A percentile compares a stretch with the other conserved stretches of the same genome.
Conservation (phyloP, 2,888 invertebrate genomes). For the Dioctria linearis region DNA sequence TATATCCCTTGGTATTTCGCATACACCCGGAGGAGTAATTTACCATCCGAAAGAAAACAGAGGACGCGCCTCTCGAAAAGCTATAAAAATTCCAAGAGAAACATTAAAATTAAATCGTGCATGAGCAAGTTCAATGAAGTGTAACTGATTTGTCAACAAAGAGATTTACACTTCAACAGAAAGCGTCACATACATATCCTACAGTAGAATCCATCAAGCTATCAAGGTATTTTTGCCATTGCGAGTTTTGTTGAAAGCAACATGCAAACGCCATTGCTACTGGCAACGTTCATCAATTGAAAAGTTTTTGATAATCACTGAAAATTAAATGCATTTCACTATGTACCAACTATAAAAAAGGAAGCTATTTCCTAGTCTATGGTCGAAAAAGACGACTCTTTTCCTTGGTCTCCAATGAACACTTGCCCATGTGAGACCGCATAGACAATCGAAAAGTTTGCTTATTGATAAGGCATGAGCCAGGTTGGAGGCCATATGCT, state of each 20-base stretch:
- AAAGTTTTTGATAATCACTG: slow-evolving; percentile 25
- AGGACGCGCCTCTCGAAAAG: neutral
- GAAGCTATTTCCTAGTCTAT: too few species aligned
- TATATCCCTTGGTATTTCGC: neutral
- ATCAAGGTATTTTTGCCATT: slow-evolving; percentile 21
- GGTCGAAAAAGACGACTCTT: too few species aligned
- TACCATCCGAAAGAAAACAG: neutral
- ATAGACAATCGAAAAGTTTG: neutral
- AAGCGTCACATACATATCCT: slow-evolving; percentile 41
- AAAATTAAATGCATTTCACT: neutral
- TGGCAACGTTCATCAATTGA: slow-evolving; percentile 49
- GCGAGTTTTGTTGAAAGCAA: slow-evolving; percentile 55
- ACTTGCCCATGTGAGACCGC: neutral
- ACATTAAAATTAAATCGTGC: slow-evolving; percentile 53
- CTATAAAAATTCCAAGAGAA: slow-evolving; percentile 45
- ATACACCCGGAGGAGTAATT: neutral
- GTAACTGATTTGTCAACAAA: slow-evolving; percentile 56
- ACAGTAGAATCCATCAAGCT: neutral
- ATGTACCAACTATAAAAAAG: too few species aligned
- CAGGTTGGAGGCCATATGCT: neutral
- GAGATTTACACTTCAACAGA: slow-evolving; percentile 58
- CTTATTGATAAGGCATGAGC: neutral
- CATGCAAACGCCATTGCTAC: slow-evolving; percentile 50
- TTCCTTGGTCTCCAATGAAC: neutral
- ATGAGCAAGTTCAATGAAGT: slow-evolving; percentile 54